phyloP scores from a whole-genome alignment of 2,113 vertebrate species.

The Heptranchias perlo region DNA sequence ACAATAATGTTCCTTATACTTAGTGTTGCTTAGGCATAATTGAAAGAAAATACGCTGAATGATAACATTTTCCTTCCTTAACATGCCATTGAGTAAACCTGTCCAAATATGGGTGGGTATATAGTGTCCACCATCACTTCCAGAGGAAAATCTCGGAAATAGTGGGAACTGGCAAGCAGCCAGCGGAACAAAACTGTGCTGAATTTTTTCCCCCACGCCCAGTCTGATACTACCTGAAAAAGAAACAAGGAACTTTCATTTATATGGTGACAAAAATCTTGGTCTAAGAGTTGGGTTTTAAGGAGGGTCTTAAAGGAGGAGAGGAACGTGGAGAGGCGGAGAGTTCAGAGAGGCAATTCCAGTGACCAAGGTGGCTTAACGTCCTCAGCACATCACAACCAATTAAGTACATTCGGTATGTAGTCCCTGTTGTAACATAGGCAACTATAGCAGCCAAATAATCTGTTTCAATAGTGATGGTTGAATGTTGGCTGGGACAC shows the following conservation, averaged over 20 bases:
- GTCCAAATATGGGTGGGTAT: not conserved
- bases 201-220: not conserved
- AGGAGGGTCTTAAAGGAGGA: too few relatives aligned
- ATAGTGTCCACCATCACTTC: not conserved
- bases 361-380: too few relatives aligned
- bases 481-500: not conserved
- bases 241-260: not conserved
- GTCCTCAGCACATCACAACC: not conserved
- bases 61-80: too few relatives aligned
- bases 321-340: too few relatives aligned
- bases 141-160: not conserved
- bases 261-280: too few relatives aligned
- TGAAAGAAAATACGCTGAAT: not conserved
- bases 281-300: too few relatives aligned
- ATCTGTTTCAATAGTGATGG: not conserved
- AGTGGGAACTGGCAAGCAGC: not conserved
- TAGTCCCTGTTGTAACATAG: not conserved
- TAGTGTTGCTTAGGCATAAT: not conserved
- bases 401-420: not conserved
- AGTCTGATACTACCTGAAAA: not conserved
- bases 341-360: too few relatives aligned
- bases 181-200: not conserved
- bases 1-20: not conserved
- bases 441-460: not conserved
- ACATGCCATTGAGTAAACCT: not conserved